Evolutionary conservation across 1,140 invertebrate genomes (phyloP), one percentile per base, ranked within the genome.

Genomic region (Phthorimaea operculella): DNA sequence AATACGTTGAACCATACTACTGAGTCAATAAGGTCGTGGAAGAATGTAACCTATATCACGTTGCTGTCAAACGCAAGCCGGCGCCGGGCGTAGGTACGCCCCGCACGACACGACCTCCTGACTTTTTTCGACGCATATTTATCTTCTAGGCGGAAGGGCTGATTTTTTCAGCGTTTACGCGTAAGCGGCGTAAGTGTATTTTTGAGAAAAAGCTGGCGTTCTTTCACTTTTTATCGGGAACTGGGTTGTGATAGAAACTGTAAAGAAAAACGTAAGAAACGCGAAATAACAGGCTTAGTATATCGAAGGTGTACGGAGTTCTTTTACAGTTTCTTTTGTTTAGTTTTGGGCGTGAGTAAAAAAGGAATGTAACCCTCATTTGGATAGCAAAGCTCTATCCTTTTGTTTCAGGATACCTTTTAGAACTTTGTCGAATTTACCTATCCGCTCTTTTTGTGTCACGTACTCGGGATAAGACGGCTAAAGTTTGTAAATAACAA

Each of bases 1-100:
- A 68, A 68, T 71, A 71, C 60, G 44, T 17, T 47, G 11, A 59
- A 59, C 57, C 51, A 53, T 55, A 50, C 50, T 48, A 55, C 50
- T 55, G 51, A 52, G 53, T 39, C 55, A 60, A 60, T 56, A 60
- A 33, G 17, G 42, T 17, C 18, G 16, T 15, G 50, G 36, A 55
- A 52, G 49, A 52, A 56, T 58, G 45, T 34, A 48, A 51, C 44
- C 44, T 47, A 47, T 47, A 47, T 47, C 44, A 39, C 36, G 8
- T 11, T 4, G 44, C 44, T 47, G 44, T 47, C 44, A 47, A 17
- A 47, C n/a, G n/a, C 44, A 47, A 15, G 44, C 12, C 15, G 36
- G 36, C 12, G 12, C 12, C n/a, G 14, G 39, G 14, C 8, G 39
- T 42, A 11, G 39, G 11, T n/a, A 42, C 11, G 11, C 39, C 11